Percentiles rank a stretch among this genome's conserved stretches.
Evolutionary conservation across 53 echinoderm and acorn worm species (phyloP).

Genomic region (Henricia sp.): DNA sequence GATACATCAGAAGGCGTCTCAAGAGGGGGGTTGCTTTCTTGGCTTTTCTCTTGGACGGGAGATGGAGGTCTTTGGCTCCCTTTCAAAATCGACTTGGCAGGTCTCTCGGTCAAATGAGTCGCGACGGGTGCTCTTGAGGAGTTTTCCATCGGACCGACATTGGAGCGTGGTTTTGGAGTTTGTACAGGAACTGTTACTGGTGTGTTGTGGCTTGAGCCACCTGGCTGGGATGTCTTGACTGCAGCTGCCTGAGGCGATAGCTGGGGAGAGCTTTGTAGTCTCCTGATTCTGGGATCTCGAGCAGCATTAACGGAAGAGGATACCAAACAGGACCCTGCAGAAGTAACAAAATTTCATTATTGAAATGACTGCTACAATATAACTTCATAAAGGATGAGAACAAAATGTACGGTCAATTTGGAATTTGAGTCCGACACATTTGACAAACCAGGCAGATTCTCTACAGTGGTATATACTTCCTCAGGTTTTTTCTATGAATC

Average conservation of each 20-base stretch:
- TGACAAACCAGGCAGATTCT: no score
- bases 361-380: no score
- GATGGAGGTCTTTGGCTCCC: conserved; percentile 6
- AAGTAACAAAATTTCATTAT: no score
- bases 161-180: neutral
- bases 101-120: conserved; percentile 1
- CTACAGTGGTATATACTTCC: no score
- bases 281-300: conserved; percentile 50
- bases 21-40: neutral
- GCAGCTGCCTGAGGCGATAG: conserved; percentile 19
- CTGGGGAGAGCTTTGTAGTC: neutral
- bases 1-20: conserved; percentile 30
- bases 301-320: conserved; percentile 33
- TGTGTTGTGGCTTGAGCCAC: neutral
- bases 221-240: neutral
- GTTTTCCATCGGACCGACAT: neutral
- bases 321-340: conserved; percentile 31
- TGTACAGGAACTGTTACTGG: neutral
- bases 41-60: neutral
- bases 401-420: no score
- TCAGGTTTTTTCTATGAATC: no score
- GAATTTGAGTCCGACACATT: no score
- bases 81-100: conserved; percentile 47
- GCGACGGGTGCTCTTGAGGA: neutral
- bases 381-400: no score